Conservation (phyloP, 2,797 vertebrate species). For the Aldrovandia affinis region DNA sequence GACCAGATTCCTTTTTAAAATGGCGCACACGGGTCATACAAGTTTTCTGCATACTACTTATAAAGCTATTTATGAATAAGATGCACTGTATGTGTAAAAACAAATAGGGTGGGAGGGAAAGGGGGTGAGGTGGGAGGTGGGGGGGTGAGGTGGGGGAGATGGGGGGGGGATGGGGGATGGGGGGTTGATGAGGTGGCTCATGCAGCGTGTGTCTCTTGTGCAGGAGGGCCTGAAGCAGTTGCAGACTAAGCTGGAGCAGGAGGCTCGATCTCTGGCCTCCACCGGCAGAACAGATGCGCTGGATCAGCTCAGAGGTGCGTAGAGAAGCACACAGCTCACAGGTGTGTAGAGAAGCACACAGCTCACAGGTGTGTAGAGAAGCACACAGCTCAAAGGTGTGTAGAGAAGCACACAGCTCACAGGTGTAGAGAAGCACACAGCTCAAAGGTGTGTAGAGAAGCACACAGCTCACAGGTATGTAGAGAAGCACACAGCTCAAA, state of each 20-base stretch:
- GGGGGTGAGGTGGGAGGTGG: no score
- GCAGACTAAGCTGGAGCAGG: conserved; percentile 92
- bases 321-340: neutral
- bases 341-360: neutral
- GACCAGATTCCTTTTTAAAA: no score
- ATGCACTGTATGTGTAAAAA: no score
- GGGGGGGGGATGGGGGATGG: no score
- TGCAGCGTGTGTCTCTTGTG: neutral
- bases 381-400: conserved; percentile 89
- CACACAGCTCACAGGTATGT: neutral
- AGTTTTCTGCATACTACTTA: no score
- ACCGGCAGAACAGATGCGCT: conserved; percentile 85
- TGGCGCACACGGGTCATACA: no score
- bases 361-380: neutral
- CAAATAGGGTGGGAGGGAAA: no score
- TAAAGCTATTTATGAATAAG: no score
- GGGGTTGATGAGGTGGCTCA: neutral
- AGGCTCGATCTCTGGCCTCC: conserved; percentile 85
- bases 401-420: neutral
- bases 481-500: conserved; percentile 85
- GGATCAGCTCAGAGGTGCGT: conserved; percentile 89
- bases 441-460: neutral
- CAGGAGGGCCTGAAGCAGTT: conserved; percentile 92
- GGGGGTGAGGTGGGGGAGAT: no score
- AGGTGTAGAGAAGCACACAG: neutral